A percentile compares a stretch with the other conserved stretches of the same genome.
Conservation (phyloP, 2,888 invertebrate species). For the Eupithecia vulgata region DNA sequence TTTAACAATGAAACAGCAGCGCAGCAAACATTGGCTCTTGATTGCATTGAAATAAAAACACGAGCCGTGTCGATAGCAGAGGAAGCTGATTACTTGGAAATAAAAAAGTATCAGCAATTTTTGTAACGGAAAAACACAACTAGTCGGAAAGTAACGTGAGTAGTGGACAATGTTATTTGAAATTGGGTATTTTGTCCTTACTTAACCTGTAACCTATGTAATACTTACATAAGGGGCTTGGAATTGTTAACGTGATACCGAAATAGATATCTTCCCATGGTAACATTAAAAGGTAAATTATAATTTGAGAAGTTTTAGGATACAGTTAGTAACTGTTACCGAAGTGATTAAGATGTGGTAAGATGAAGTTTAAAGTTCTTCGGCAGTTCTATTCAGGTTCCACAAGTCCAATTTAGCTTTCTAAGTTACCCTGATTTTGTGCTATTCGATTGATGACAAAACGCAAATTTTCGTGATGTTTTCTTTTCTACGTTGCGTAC, state of each 20-base stretch:
- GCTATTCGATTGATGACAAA: background rate
- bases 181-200: background rate
- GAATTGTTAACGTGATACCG: background rate
- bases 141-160: background rate
- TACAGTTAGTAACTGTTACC: background rate
- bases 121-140: background rate
- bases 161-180: background rate
- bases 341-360: constrained; percentile 1
- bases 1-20: background rate
- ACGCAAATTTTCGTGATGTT: background rate
- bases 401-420: background rate
- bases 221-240: background rate
- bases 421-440: background rate
- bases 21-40: background rate
- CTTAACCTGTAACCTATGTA: background rate
- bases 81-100: background rate
- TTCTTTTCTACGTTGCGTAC: background rate
- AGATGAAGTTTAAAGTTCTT: constrained; percentile 5
- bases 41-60: background rate
- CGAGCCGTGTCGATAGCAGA: background rate
- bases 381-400: constrained; percentile 3
- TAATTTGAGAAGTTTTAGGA: constrained; percentile 4
- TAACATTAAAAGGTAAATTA: background rate
- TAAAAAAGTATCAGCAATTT: background rate
- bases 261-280: background rate